Conservation (phyloP, 2,888 invertebrate genomes). For the Cataglyphis altisquamis region DNA sequence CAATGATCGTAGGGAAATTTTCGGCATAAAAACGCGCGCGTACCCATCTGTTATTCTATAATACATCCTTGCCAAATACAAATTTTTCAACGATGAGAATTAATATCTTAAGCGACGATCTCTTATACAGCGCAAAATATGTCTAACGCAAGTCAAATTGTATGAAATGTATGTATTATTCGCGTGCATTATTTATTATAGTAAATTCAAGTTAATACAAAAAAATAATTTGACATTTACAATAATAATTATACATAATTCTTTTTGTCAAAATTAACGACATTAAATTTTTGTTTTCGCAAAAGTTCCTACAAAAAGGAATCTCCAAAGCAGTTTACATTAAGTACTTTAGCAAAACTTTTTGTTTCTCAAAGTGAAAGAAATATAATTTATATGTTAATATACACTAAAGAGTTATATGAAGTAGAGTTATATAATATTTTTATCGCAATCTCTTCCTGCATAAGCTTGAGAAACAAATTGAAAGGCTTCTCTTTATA, state of each 20-base stretch:
- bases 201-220: neutral
- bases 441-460: neutral
- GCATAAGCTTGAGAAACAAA: neutral
- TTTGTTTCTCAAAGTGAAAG: neutral
- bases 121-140: neutral
- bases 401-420: neutral
- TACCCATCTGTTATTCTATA: neutral
- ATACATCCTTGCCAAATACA: neutral
- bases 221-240: neutral
- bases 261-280: neutral
- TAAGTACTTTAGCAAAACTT: neutral
- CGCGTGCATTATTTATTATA: neutral
- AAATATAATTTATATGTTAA: conserved; percentile 29
- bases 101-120: neutral
- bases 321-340: neutral
- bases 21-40: neutral
- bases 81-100: neutral
- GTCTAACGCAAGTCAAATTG: neutral
- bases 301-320: neutral
- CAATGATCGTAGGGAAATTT: conserved; percentile 33
- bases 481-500: neutral
- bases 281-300: neutral
- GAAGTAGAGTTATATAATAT: neutral
- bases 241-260: neutral
- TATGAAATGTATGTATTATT: neutral